Evolutionary conservation across 2,113 vertebrate species (phyloP), one percentile per base, ranked within the genome.

Genomic region (Rattus rattus): DNA sequence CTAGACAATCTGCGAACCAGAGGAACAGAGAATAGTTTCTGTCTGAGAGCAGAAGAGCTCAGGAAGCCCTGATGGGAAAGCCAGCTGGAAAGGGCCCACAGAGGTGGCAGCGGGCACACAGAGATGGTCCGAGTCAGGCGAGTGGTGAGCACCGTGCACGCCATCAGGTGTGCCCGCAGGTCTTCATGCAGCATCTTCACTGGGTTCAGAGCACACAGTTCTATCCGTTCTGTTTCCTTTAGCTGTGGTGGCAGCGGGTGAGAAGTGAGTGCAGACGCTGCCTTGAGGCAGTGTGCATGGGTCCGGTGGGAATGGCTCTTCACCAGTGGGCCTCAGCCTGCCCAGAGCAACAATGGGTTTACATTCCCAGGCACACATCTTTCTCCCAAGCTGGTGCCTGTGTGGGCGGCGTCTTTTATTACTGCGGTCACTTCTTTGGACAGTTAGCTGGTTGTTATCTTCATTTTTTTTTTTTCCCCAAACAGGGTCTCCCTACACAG

Each of bases 301-400:
- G 6, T 26, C n/a, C 54, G 2, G 36, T 24, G 1, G 22, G 43
- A 52, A 26, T n/a, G 36, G 36, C 12, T 36, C 16, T 56, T 0
- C 0, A n/a, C 7, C 2, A 0, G 0, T 22, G 65, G 10, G 30
- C 22, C 17, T 6, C 19, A 30, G 70, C 22, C 22, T 9, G 12
- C 12, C 16, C 36, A 26, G 77, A 61, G 1, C 4, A 16, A 22
- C 59, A 6, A 11, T 7, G 39, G 33, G 16, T 30, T 54, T 3
- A 54, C 14, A 2, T 14, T 56, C 67, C 76, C 39, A 1, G 12
- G 0, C 10, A 19, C 36, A 69, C 72, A 5, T 36, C 52, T 47
- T 59, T 49, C 59, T 47, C 43, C 28, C 13, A 3, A 2, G 65
- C 5, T 91, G n/a, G 49, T 19, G 5, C 36, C 52, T 56, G 20